Conservation (phyloP, 2,797 vertebrate genomes). For the Gobio occitaniae region DNA sequence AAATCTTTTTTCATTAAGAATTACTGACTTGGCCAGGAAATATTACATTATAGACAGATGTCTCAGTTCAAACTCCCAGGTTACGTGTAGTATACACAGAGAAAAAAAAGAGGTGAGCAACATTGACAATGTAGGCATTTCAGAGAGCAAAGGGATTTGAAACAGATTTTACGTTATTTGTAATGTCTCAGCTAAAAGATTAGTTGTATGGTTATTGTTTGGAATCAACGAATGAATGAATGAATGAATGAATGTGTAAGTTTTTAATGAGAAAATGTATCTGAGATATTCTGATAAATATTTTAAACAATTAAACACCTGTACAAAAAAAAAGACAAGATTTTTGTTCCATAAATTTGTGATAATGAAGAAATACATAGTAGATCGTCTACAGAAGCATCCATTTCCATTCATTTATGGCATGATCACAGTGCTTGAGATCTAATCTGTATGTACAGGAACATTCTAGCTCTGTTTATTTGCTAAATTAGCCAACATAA, state of each 20-base stretch:
- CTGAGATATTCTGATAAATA: background rate
- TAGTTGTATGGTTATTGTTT: background rate
- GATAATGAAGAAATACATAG: background rate
- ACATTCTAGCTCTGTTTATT: conserved; percentile 75
- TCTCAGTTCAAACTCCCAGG: conserved; percentile 73
- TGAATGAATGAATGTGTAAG: background rate
- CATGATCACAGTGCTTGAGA: background rate
- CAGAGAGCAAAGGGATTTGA: background rate
- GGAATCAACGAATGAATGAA: background rate
- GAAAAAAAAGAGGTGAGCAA: conserved; percentile 33
- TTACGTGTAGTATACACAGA: conserved; percentile 62
- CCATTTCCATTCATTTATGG: background rate
- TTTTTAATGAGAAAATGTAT: conserved; percentile 41
- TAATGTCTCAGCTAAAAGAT: background rate
- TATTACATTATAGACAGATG: conserved; percentile 84
- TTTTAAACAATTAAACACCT: background rate
- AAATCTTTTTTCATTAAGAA: conserved; percentile 80
- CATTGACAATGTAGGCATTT: background rate
- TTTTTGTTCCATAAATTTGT: conserved; percentile 2
- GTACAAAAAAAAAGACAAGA: background rate
- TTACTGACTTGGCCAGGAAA: conserved; percentile 81
- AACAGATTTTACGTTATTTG: background rate
- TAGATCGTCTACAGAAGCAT: background rate
- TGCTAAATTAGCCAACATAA: conserved; percentile 79
- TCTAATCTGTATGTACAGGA: background rate